phyloP scores from a whole-genome alignment of 2,888 invertebrate genomes.

The Stenichneumon culpator region DNA sequence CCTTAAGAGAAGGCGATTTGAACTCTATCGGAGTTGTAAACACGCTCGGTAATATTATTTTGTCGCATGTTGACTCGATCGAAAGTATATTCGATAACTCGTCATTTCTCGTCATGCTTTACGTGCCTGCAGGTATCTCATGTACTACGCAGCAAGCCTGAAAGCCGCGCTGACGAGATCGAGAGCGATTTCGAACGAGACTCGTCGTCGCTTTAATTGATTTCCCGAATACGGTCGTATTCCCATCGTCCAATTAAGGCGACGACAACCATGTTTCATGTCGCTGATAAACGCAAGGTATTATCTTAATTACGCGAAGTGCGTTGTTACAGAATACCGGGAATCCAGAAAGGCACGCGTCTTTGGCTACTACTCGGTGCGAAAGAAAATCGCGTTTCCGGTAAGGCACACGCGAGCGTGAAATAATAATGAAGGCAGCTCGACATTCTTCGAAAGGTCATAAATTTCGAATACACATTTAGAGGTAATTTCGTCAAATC shows the following conservation, averaged over 20 bases:
- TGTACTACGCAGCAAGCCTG: background rate
- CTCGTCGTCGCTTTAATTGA: slow-evolving; percentile 55
- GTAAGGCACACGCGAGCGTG: slow-evolving; percentile 9
- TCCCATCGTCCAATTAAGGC: slow-evolving; percentile 59
- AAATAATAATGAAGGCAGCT: background rate
- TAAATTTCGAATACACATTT: too few relatives aligned
- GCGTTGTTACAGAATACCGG: slow-evolving; percentile 43
- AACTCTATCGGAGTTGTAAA: slow-evolving; percentile 21
- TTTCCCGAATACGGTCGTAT: slow-evolving; percentile 45
- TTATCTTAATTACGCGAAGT: slow-evolving; percentile 54
- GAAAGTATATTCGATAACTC: slow-evolving; percentile 12
- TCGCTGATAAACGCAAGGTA: slow-evolving; percentile 51
- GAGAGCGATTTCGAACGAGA: slow-evolving; percentile 25
- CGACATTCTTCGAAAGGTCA: too few relatives aligned
- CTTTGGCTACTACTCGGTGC: background rate
- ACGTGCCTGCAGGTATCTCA: background rate
- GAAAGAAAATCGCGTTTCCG: slow-evolving; percentile 29
- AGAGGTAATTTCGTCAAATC: too few relatives aligned
- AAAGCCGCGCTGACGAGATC: background rate
- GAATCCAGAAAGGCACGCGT: background rate
- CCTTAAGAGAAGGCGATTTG: background rate
- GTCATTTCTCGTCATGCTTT: slow-evolving; percentile 15
- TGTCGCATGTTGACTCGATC: slow-evolving; percentile 10
- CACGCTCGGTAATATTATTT: slow-evolving; percentile 27
- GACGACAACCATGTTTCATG: slow-evolving; percentile 46